phyloP scores from a whole-genome alignment of 92 coral and sea anemone species.

The Siderastrea radians region DNA sequence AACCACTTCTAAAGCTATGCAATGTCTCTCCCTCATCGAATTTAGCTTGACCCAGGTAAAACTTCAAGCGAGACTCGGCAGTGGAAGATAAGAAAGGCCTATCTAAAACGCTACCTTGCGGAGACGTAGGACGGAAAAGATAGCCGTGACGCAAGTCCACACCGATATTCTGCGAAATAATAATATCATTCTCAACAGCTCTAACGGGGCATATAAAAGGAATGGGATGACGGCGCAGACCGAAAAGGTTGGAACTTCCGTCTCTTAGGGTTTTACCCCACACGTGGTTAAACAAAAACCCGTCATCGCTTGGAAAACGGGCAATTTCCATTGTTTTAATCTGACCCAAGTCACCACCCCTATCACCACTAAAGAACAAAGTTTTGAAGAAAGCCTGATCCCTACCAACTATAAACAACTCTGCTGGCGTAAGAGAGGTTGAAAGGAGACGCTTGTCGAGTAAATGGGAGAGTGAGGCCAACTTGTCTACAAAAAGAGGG shows the following conservation, averaged over 20 bases:
- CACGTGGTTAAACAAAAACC: too few relatives aligned
- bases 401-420: background rate
- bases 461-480: background rate
- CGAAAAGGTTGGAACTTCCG: conserved; percentile 45
- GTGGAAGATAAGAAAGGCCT: conserved; percentile 6
- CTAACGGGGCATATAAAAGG: conserved; percentile 44
- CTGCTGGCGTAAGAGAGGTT: background rate
- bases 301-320: too few relatives aligned
- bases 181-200: conserved; percentile 39
- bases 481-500: conserved; percentile 10
- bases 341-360: too few relatives aligned
- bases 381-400: too few relatives aligned
- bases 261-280: conserved; percentile 61
- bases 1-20: background rate
- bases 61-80: background rate
- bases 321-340: too few relatives aligned
- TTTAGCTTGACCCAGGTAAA: background rate
- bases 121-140: conserved; percentile 55
- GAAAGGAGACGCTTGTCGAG: background rate
- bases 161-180: conserved; percentile 7
- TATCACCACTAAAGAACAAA: too few relatives aligned
- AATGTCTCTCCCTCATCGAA: background rate
- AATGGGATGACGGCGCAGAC: conserved; percentile 56
- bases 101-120: conserved; percentile 35
- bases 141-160: conserved; percentile 22